These are phyloP conservation scores for Lepidothrix coronata DNA, from an alignment of 2,113 vertebrate genomes.

Conservation along the genomic window DNA sequence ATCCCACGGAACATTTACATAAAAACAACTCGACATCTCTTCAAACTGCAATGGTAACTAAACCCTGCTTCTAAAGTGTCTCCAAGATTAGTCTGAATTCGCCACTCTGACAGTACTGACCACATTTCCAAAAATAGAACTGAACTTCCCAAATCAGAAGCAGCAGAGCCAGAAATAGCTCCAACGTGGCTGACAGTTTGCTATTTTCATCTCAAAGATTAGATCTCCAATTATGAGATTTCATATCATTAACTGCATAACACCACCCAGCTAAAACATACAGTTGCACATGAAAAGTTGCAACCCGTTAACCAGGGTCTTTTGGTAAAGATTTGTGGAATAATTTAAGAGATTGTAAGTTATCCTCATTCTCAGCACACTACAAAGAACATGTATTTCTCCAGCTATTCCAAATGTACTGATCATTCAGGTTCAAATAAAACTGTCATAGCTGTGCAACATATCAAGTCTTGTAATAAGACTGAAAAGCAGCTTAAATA, in stretches of 20 bases:
- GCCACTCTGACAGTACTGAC: not conserved
- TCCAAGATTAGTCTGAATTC: not conserved
- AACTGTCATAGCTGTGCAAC: not conserved
- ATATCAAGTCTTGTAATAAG: constrained; percentile 1
- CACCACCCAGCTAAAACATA: not conserved
- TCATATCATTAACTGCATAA: not conserved
- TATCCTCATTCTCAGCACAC: not conserved
- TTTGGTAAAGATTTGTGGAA: not conserved
- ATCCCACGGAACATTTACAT: not conserved
- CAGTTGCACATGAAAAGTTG: not conserved
- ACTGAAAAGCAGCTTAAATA: not conserved
- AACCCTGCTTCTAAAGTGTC: not conserved
- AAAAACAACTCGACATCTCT: not conserved
- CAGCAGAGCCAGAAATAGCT: constrained; percentile 12
- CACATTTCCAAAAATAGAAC: constrained; percentile 7
- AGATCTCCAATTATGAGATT: not conserved
- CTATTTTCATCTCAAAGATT: constrained; percentile 19
- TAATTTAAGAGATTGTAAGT: not conserved
- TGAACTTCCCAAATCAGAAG: constrained; percentile 53
- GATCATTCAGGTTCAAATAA: not conserved
- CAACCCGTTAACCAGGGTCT: not conserved
- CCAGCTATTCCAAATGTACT: not conserved
- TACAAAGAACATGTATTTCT: not conserved
- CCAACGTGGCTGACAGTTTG: not conserved
- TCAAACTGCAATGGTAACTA: not conserved